These are phyloP conservation scores for Hydrotaea cyrtoneurina DNA, from an alignment of 2,888 invertebrate species.

Conservation along the genomic window DNA sequence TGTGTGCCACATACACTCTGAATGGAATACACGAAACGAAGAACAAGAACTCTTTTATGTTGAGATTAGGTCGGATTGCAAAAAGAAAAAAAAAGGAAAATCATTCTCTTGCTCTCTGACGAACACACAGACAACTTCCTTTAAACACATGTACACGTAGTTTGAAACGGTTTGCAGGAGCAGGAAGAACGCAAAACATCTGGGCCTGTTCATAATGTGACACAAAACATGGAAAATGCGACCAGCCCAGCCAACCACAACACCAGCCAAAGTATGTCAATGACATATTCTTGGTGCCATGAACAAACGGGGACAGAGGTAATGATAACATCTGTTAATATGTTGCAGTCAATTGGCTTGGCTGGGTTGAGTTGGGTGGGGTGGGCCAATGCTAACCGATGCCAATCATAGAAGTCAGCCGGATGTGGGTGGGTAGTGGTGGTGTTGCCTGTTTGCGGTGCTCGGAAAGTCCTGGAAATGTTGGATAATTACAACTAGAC, in stretches of 20 bases:
- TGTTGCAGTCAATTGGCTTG: slow-evolving; percentile 27
- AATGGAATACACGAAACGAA: neutral
- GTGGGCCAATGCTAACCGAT: slow-evolving; percentile 25
- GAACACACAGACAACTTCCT: neutral
- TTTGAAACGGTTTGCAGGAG: neutral
- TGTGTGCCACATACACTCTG: slow-evolving; percentile 37
- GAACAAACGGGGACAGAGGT: neutral
- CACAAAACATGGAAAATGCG: slow-evolving; percentile 13
- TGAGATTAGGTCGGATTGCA: neutral
- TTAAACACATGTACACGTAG: neutral
- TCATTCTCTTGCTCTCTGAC: neutral
- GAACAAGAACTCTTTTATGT: neutral
- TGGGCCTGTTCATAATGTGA: slow-evolving; percentile 19
- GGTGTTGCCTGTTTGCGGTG: no score
- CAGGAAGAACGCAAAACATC: neutral
- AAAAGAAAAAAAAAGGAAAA: neutral
- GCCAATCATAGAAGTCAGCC: neutral
- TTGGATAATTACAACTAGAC: neutral
- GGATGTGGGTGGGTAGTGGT: neutral
- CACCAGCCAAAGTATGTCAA: slow-evolving; percentile 2
- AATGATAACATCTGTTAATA: slow-evolving; percentile 27
- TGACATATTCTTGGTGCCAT: neutral
- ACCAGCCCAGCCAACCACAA: neutral
- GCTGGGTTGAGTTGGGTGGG: neutral
- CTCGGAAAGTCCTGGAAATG: slow-evolving; percentile 9